phyloP scores from a whole-genome alignment of 1,140 invertebrate species.

The Eurosta solidaginis region DNA sequence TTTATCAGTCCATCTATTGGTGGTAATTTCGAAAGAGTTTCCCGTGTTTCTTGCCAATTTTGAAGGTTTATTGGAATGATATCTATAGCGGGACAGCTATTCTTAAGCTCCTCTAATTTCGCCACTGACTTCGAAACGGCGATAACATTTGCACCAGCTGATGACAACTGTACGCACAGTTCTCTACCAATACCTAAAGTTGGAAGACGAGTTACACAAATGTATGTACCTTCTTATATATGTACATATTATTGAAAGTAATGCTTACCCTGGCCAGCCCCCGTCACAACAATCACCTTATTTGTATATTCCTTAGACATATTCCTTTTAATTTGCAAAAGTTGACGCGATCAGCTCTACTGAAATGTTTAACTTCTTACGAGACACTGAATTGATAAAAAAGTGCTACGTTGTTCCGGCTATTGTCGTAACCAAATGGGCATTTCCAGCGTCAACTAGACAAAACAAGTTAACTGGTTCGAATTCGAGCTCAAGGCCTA shows the following conservation, averaged over 20 bases:
- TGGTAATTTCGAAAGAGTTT: slow-evolving; percentile 60
- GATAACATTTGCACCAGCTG: slow-evolving; percentile 72
- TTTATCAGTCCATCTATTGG: slow-evolving; percentile 81
- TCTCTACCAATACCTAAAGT: slow-evolving; percentile 74
- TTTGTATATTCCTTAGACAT: slow-evolving; percentile 56
- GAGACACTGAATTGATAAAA: too few relatives aligned
- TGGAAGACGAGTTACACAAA: slow-evolving; percentile 37
- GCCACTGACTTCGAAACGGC: slow-evolving; percentile 72
- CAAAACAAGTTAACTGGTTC: too few relatives aligned
- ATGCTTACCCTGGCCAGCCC: slow-evolving; percentile 74
- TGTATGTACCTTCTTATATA: too few relatives aligned
- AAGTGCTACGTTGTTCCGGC: too few relatives aligned
- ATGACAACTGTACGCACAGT: slow-evolving; percentile 68
- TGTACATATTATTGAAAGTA: neutral
- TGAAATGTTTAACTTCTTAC: too few relatives aligned
- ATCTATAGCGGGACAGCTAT: slow-evolving; percentile 68
- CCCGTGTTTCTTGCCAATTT: slow-evolving; percentile 76
- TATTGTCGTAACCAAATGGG: too few relatives aligned
- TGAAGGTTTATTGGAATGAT: slow-evolving; percentile 72
- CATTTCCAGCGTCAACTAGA: too few relatives aligned
- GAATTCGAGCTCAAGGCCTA: too few relatives aligned
- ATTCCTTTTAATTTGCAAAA: neutral
- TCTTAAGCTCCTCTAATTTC: slow-evolving; percentile 70
- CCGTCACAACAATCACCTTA: slow-evolving; percentile 82
- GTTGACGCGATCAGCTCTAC: too few relatives aligned